Evolutionary conservation across 2,888 invertebrate species (phyloP).

Genomic region (Melinaea marsaeus): DNA sequence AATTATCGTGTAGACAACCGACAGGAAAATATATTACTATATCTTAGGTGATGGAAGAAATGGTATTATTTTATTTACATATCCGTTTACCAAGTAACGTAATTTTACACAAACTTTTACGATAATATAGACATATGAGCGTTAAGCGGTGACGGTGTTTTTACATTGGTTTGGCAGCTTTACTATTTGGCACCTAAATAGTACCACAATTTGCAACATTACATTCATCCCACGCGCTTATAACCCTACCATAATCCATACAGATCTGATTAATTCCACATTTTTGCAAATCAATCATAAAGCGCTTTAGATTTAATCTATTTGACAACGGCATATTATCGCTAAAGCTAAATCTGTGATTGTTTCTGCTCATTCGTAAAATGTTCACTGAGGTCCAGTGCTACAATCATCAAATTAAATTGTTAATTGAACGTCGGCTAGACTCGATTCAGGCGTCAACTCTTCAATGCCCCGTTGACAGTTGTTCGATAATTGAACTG

Average conservation of each 20-base stretch:
- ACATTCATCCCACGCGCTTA: background rate
- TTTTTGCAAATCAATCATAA: no score
- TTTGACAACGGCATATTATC: background rate
- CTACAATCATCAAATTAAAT: conserved; percentile 9
- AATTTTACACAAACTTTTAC: background rate
- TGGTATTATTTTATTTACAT: conserved; percentile 19
- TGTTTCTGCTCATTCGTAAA: conserved; percentile 1
- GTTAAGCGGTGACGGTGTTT: background rate
- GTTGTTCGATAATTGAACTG: conserved; percentile 74
- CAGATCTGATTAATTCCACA: no score
- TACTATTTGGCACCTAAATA: conserved; percentile 10
- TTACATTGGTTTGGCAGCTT: conserved; percentile 11
- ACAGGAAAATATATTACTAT: no score
- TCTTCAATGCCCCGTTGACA: conserved; percentile 58
- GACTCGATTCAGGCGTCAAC: conserved; percentile 51
- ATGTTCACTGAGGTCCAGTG: conserved; percentile 4
- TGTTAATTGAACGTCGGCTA: conserved; percentile 33
- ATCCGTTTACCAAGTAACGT: no score
- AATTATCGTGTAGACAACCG: no score
- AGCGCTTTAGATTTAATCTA: background rate
- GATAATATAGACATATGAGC: conserved; percentile 1
- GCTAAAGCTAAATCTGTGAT: background rate
- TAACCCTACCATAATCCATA: no score
- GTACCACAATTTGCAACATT: conserved; percentile 7
- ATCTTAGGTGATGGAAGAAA: conserved; percentile 8